Conservation (phyloP, 2,888 invertebrate genomes). For the Cryptocephalus moraei region DNA sequence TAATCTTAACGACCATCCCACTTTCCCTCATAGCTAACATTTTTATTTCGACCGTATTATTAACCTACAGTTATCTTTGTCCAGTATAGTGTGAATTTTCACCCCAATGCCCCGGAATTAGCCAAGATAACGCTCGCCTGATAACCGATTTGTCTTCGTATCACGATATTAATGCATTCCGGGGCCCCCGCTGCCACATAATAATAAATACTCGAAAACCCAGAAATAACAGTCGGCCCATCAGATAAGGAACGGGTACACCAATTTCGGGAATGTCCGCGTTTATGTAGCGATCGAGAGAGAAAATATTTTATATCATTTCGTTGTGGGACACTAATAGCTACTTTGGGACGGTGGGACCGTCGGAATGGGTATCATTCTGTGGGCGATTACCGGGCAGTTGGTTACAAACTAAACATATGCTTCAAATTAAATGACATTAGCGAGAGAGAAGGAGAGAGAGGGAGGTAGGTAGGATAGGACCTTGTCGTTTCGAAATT, state of each 20-base stretch:
- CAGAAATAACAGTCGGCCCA: neutral
- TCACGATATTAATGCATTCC: too few species aligned
- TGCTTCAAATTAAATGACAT: constrained; percentile 34
- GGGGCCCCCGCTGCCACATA: neutral
- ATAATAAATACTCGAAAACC: neutral
- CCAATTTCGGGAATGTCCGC: neutral
- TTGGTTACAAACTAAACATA: constrained; percentile 25
- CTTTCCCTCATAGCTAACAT: too few species aligned
- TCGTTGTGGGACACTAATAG: neutral
- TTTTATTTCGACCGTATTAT: too few species aligned
- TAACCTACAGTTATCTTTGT: too few species aligned
- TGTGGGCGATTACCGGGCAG: constrained; percentile 11
- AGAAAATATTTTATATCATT: neutral
- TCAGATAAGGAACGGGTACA: neutral
- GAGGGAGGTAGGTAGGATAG: constrained; percentile 1
- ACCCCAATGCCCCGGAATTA: neutral
- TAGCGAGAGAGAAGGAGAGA: constrained; percentile 20
- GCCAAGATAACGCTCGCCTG: neutral
- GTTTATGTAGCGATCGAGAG: too few species aligned
- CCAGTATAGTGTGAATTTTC: neutral
- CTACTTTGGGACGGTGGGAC: constrained; percentile 2
- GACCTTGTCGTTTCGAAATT: constrained; percentile 29
- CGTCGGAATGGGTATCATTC: neutral
- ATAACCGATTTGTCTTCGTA: too few species aligned
- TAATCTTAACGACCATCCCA: too few species aligned